Evolutionary conservation across 2,113 vertebrate species (phyloP).

Genomic region (Sander lucioperca): DNA sequence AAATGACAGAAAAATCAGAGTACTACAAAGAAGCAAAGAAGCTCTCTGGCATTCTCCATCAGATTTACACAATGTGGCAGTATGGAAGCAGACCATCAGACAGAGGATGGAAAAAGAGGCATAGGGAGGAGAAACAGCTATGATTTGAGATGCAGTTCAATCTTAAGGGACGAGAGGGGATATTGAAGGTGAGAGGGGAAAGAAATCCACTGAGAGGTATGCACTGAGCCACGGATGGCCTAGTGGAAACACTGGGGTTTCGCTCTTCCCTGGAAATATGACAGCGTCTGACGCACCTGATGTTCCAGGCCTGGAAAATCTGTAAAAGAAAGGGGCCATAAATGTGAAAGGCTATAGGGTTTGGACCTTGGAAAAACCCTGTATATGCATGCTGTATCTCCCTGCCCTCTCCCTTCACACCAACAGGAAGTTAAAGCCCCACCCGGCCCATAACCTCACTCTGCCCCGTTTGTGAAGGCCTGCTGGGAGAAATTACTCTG

Average conservation of each 20-base stretch:
- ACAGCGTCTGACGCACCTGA: constrained; percentile 61
- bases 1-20: constrained; percentile 4
- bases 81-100: constrained; percentile 52
- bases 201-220: constrained; percentile 33
- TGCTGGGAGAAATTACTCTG: constrained; percentile 22
- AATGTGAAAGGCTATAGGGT: constrained; percentile 51
- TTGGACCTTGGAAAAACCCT: constrained; percentile 50
- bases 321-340: constrained; percentile 38
- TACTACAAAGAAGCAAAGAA: constrained; percentile 16
- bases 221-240: constrained; percentile 23
- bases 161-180: constrained; percentile 40
- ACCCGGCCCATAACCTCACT: constrained; percentile 21
- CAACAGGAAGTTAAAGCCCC: constrained; percentile 23
- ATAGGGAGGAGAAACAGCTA: constrained; percentile 15
- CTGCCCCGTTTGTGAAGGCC: constrained; percentile 15
- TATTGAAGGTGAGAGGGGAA: constrained; percentile 63
- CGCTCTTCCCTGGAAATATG: constrained; percentile 53
- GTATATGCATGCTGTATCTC: constrained; percentile 24
- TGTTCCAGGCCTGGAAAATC: constrained; percentile 61
- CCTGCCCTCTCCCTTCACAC: constrained; percentile 5
- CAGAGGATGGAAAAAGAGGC: constrained; percentile 32
- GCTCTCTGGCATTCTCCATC: constrained; percentile 1
- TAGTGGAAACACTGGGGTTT: constrained; percentile 63
- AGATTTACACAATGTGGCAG: constrained; percentile 44
- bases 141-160: constrained; percentile 33